phyloP scores from a whole-genome alignment of 1,140 invertebrate species.

The Thaumetopoea pityocampa region DNA sequence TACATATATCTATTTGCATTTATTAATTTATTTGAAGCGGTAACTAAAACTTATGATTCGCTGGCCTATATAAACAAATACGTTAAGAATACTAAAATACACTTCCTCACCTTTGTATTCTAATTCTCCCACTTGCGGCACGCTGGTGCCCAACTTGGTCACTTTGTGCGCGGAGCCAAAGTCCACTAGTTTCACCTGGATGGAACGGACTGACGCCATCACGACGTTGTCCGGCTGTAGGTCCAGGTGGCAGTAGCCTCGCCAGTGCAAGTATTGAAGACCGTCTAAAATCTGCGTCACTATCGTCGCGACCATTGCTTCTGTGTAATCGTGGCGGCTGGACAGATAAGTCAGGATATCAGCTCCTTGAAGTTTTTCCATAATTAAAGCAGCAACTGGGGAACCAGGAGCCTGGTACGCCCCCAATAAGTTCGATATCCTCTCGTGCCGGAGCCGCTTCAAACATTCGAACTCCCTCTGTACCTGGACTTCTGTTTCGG shows the following conservation, averaged over 20 bases:
- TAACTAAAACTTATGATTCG: too few relatives aligned
- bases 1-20: too few relatives aligned
- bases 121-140: slow-evolving; percentile 80
- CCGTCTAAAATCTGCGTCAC: slow-evolving; percentile 90
- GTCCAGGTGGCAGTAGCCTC: slow-evolving; percentile 93
- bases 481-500: slow-evolving; percentile 80
- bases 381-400: slow-evolving; percentile 83
- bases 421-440: slow-evolving; percentile 85
- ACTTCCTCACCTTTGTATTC: slow-evolving; percentile 82
- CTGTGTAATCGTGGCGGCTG: slow-evolving; percentile 90
- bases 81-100: slow-evolving; percentile 1
- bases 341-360: slow-evolving; percentile 93
- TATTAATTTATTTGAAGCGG: too few relatives aligned
- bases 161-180: slow-evolving; percentile 90
- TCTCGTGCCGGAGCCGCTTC: slow-evolving; percentile 88
- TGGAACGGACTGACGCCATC: slow-evolving; percentile 89
- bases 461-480: slow-evolving; percentile 89
- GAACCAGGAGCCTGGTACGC: slow-evolving; percentile 83
- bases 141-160: slow-evolving; percentile 85
- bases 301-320: slow-evolving; percentile 91
- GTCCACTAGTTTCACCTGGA: slow-evolving; percentile 94
- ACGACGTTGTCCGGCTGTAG: slow-evolving; percentile 98
- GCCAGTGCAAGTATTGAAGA: slow-evolving; percentile 94
- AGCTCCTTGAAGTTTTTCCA: slow-evolving; percentile 94
- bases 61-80: too few relatives aligned